Base-by-base conservation (phyloP, 2,113 vertebrate species). In the Caretta caretta region DNA sequence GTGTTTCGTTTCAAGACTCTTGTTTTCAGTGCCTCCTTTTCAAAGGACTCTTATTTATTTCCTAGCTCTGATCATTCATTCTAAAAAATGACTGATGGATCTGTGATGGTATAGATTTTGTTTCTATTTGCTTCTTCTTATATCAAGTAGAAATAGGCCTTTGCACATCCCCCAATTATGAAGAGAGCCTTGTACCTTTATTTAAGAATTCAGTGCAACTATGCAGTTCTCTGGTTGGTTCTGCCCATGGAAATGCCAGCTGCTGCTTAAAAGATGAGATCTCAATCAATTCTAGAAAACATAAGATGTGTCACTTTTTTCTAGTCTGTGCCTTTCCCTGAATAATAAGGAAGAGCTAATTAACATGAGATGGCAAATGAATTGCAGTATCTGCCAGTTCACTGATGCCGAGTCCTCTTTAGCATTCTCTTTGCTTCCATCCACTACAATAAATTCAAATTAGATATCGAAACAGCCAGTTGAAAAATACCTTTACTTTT, bases 401-500 rank as follows among this genome's bases (percentile, higher is more conserved):
- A 87, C 89, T 1, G 29, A 86, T 89, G 90, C 89, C 1, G 65
- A 87, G 3, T 42, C 86, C 94, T 97, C 94, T 96, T 97, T 93
- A 93, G 91, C 92, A 96, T 97, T 96, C 93, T 80, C 86, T 91
- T 80, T 29, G 76, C 96, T 96, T 97, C 93, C 93, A 88, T 83
- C 83, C 88, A 93, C 92, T 83, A 90, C 95, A 94, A 87, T 97
- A 85, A 93, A 96, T 95, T 96, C 96, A 93, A 93, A 97, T 97
- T 96, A 93, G 84, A 53, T 38, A 91, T 83, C 59, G 93, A 93
- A 95, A 91, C n/a, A 65, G 83, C 57, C 93, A 90, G 83, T 86
- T 95, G 87, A 93, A 91, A 96, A 96, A 90, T 87, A 75, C 31
- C 82, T n/a, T 84, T 92, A 31, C 82, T 87, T 96, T 78, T 83